These are phyloP conservation scores for Pilophorus perplexus DNA, from an alignment of 2,888 invertebrate genomes.

Conservation along the genomic window DNA sequence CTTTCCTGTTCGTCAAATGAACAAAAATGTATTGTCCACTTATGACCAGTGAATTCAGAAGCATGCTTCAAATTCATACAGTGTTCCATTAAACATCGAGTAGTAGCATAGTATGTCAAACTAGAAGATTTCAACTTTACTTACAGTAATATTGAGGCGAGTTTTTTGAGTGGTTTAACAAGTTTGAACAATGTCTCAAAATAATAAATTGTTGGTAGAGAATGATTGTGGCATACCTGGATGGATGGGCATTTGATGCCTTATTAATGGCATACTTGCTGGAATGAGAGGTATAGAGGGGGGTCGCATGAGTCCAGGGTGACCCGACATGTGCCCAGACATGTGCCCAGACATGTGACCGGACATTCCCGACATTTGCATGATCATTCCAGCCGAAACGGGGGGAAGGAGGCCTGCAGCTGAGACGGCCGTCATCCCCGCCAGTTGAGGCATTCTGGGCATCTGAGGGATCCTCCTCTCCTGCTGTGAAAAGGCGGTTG, in stretches of 20 bases:
- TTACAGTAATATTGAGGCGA: conserved; percentile 28
- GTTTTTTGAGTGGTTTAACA: conserved; percentile 25
- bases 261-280: conserved; percentile 46
- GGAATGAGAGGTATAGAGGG: conserved; percentile 44
- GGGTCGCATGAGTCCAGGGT: too few relatives aligned
- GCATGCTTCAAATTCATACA: conserved; percentile 32
- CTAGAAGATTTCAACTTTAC: conserved; percentile 34
- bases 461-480: conserved; percentile 41
- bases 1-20: conserved; percentile 9
- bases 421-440: conserved; percentile 53
- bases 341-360: too few relatives aligned
- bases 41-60: conserved; percentile 27
- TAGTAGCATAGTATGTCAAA: conserved; percentile 33
- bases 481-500: too few relatives aligned
- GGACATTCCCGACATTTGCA: conserved; percentile 38
- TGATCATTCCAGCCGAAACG: conserved; percentile 45
- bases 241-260: conserved; percentile 60
- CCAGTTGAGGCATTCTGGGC: conserved; percentile 38
- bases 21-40: conserved; percentile 24
- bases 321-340: too few relatives aligned
- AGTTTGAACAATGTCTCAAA: conserved; percentile 8
- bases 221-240: conserved; percentile 57
- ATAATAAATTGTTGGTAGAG: conserved; percentile 12
- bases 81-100: conserved; percentile 36
- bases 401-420: conserved; percentile 51